Evolutionary conservation across 2,888 invertebrate species (phyloP), one percentile per base, ranked within the genome.

Genomic region (Clepsis dumicolana): DNA sequence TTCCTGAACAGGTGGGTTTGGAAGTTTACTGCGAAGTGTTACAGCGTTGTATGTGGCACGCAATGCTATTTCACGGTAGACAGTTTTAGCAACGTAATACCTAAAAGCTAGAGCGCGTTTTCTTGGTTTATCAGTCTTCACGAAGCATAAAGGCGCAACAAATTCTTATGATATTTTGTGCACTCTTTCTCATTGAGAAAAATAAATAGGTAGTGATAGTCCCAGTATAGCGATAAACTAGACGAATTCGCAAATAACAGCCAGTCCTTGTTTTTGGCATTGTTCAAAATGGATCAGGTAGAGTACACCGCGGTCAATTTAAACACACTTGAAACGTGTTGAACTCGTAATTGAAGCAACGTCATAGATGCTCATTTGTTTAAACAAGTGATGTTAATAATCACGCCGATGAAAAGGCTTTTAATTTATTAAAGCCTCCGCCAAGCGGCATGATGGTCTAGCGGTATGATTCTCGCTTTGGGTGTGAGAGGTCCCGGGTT

Each of bases 401-500:
- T 27, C 18, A 14, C 53, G 2, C 14, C 12, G 7, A 53, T 8
- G 4, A 16, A n/a, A 12, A 4, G 18, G 8, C 8, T 7, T 14
- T 24, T 29, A n/a, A n/a, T n/a, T n/a, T n/a, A n/a, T 8, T 32
- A 25, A 48, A 18, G 21, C 2, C 3, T 44, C 12, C 25, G 44
- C 14, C 57, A 38, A 14, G 14, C 32, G 35, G 38, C 27, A 24
- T 27, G 52, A 53, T 80, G 75, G 77, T 79, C 77, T 76, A 87
- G 87, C 82, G 87, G 88, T 85, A 88, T 88, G 87, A 88, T 87
- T 87, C 82, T 86, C 85, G 85, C 86, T 88, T 87, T 81, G 88
- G 89, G 88, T 90, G 77, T 75, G 78, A 79, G 76, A 76, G 78
- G 79, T 78, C 76, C 76, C 77, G 76, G 78, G 77, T 79, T 79